phyloP scores from a whole-genome alignment of 1,140 invertebrate species.

The Drosophila sp. region DNA sequence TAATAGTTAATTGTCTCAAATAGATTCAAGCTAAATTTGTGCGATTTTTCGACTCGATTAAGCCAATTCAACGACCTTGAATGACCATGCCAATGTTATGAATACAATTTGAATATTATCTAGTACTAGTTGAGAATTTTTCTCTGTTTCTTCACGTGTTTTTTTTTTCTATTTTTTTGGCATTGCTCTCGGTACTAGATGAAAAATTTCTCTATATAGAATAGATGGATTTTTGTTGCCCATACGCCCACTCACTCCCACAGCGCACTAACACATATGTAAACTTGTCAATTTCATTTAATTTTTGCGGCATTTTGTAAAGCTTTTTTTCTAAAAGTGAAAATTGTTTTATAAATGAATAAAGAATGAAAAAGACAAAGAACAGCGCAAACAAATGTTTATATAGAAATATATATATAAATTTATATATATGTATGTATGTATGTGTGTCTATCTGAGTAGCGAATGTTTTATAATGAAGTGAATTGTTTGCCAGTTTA shows the following conservation, averaged over 20 bases:
- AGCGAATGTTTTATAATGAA: conserved; percentile 18
- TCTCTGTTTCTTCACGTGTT: background rate
- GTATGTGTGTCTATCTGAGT: conserved; percentile 3
- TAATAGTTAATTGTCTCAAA: conserved; percentile 19
- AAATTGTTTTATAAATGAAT: conserved; percentile 61
- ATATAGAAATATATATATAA: conserved; percentile 23
- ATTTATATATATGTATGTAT: conserved; percentile 18
- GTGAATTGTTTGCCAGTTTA: conserved; percentile 1
- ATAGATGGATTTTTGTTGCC: conserved; percentile 26
- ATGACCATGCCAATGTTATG: background rate
- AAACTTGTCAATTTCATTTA: conserved; percentile 69
- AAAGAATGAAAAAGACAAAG: conserved; percentile 52
- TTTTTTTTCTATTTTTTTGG: conserved; percentile 30
- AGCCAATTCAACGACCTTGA: conserved; percentile 4
- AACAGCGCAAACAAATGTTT: conserved; percentile 30
- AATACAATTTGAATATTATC: background rate
- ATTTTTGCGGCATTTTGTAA: conserved; percentile 58
- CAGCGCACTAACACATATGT: conserved; percentile 18
- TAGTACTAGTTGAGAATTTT: no score
- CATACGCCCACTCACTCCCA: conserved; percentile 41
- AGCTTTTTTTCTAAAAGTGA: conserved; percentile 30
- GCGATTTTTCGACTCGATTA: conserved; percentile 2
- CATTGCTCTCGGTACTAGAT: conserved; percentile 21
- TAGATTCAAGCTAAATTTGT: background rate
- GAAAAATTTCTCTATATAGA: conserved; percentile 22